Base-by-base conservation (phyloP, 2,113 vertebrate species). In the Phasianus colchicus region DNA sequence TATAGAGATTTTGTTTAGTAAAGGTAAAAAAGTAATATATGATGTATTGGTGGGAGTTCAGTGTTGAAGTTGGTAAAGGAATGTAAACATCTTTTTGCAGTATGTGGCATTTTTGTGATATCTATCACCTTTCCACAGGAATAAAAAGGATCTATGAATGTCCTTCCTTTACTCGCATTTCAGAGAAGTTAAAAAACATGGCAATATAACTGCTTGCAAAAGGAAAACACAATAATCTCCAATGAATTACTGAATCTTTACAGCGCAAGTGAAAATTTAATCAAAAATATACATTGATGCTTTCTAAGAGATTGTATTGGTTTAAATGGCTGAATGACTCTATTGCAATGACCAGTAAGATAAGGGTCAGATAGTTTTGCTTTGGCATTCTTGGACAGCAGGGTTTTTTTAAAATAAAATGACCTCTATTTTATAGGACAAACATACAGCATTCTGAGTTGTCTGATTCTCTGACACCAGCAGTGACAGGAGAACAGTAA, bases 391-490 rank as follows among this genome's bases (percentile, higher is more conserved):
- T 73, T 86, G 29, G 66, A 34, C 47, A 94, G 27, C 58, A 43
- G 42, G 42, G 15, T 43, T 43, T 17, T 43, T 57, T 36, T 36
- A 36, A 15, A 76, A 83, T 15, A 76, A 81, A 91, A 91, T 81
- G 34, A 89, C 87, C 89, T 94, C 75, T 86, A 92, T 95, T 95
- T 95, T 84, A 73, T 14, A 88, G 29, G 86, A 92, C 69, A 95
- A 95, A 93, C 65, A 95, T 69, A 38, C 36, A 73, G 40, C 20
- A 63, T 86, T 92, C 27, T 57, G 63, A 81, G 47, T 82, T 93
- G 43, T 36, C 69, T 50, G 47, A 65, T 85, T 72, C 24, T 71
- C 72, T 87, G 76, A 86, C 61, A 92, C 38, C 19, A 94, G 74
- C 21, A 89, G 52, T 86, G 52, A 80, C 71, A 89, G 40, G 25